Evolutionary conservation across 1,140 invertebrate species (phyloP), one percentile per base, ranked within the genome.

Genomic region (Ephestia elutella): DNA sequence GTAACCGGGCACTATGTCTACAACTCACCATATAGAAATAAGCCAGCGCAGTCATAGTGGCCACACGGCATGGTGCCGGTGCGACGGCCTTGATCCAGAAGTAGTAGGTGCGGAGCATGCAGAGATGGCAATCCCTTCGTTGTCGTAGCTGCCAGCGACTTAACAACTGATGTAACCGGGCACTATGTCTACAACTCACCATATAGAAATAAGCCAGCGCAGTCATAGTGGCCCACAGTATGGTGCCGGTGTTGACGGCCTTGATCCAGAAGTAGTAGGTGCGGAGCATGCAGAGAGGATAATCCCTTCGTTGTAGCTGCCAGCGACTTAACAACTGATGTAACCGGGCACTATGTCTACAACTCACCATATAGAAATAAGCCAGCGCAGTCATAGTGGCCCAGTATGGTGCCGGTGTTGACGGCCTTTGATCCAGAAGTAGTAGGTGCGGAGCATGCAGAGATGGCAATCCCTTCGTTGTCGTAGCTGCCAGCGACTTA

Each of bases 241-340:
- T 94, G 18, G 96, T 95, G 62, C 98, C 98, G 13, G 96, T 98
- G 89, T 99, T 99, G 0, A 99, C 96, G 15, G 97, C 93, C 89
- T 99, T 99, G 56, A 99, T 98, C n/a, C n/a, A n/a, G n/a, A 97
- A 92, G 79, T 97, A 98, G 86, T 99, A 99, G 0, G 98, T 99
- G 44, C 99, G 91, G 54, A 99, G 89, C 97, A 99, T 99, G 83
- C 97, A 99, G 90, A 99, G 75, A 99, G 99, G 28, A 98, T 98
- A 85, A 99, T 99, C 57, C 97, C 98, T 92, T 99, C 98, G 86
- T 99, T 99, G 82, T 99, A 99, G 48, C 97, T 98, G 32, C 98
- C 98, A 56, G 98, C 98, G 5, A 99, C 98, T 1, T 97, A 99
- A 68, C 98, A 90, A 44, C 96, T 98, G 75, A 99, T 99, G 82